Base-by-base conservation (phyloP, 2,888 invertebrate species). In the Drosophila quinaria region DNA sequence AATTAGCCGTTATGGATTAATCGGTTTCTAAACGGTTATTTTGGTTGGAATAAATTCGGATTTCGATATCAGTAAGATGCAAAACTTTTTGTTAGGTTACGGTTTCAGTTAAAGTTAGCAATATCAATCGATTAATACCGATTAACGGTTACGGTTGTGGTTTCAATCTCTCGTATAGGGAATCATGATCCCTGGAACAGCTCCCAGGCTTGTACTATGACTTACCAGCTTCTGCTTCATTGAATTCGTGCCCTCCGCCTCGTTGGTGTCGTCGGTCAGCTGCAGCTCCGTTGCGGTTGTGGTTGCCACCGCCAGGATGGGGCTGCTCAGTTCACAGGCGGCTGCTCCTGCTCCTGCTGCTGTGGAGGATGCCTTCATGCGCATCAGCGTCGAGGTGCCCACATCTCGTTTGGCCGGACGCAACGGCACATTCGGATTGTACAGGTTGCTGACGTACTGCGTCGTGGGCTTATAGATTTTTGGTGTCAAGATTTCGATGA, bases 191-290 rank as follows among this genome's bases (percentile, higher is more conserved):
- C n/a, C n/a, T 6, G 37, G 15, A 39, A 39, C 6, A 15, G 3
- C 15, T 8, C 5, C 15, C n/a, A 25, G 25, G n/a, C n/a, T 5
- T 3, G 2, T 13, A 4, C 25, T 8, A 8, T 29, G 5, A 87
- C 89, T 92, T 91, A 94, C 94, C 93, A 94, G 94, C 93, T 94
- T 94, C 80, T 94, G 94, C 79, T 94, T 93, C 81, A 93, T 94
- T 85, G 94, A 92, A 93, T 94, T 94, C 93, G 94, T 93, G 94
- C 94, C 80, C 94, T 93, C 92, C 95, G 94, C 90, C 94, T 95
- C 42, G 70, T 78, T 78, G 25, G 62, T 54, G n/a, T 88, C 81
- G 55, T 91, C 92, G 1, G 83, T 80, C 49, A 91, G 86, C 52
- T 74, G 59, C 54, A 74, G 65, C 44, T 80, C 67, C n/a, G 54